Evolutionary conservation across 2,888 invertebrate genomes (phyloP).

Genomic region (Clunio marinus): DNA sequence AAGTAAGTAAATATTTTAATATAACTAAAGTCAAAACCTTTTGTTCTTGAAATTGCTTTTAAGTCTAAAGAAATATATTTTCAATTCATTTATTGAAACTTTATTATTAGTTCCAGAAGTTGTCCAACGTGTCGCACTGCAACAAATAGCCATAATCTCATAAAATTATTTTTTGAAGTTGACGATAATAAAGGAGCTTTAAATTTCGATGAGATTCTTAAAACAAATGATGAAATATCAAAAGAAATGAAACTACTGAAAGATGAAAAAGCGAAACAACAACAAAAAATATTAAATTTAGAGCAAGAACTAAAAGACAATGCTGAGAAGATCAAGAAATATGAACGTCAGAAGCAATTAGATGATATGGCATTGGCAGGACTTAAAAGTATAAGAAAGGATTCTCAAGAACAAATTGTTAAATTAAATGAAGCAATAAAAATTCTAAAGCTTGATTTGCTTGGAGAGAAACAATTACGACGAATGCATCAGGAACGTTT

Average conservation of each 20-base stretch:
- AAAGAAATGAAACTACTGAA: not conserved
- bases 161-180: conserved; percentile 17
- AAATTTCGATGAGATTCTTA: not conserved
- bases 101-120: not conserved
- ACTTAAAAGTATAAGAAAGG: not conserved
- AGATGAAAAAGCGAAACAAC: not conserved
- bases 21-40: too few relatives aligned
- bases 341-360: conserved; percentile 1
- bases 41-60: too few relatives aligned
- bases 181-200: not conserved
- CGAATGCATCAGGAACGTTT: conserved; percentile 10
- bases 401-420: conserved; percentile 6
- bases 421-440: not conserved
- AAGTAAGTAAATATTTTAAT: too few relatives aligned
- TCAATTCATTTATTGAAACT: too few relatives aligned
- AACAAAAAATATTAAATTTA: not conserved
- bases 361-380: not conserved
- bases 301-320: not conserved
- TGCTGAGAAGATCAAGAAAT: not conserved
- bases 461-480: conserved; percentile 19
- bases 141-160: not conserved
- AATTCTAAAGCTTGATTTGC: not conserved
- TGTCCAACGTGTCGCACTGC: conserved; percentile 1
- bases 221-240: not conserved
- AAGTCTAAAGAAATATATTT: too few relatives aligned